Conservation (phyloP, 1,140 invertebrate genomes). For the Amphibalanus amphitrite region DNA sequence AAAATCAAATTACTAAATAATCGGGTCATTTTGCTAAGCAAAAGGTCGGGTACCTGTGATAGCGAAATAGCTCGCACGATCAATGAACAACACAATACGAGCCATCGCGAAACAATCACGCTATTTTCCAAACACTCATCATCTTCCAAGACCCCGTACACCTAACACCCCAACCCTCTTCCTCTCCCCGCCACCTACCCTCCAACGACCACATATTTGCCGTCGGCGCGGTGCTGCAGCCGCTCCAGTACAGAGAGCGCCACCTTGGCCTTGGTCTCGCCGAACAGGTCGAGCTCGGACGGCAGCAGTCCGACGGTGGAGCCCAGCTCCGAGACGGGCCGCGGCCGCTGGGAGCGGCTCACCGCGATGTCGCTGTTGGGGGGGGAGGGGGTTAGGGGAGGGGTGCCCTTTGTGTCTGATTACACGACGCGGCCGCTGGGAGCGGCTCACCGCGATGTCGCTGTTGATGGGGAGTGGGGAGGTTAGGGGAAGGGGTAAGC, state of each 20-base stretch:
- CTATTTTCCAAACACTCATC: too few species aligned
- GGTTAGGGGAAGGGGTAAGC: not conserved
- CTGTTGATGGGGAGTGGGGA: constrained; percentile 24
- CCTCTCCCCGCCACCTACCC: constrained; percentile 49
- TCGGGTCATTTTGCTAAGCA: too few species aligned
- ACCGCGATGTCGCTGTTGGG: constrained; percentile 62
- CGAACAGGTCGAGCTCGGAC: constrained; percentile 75
- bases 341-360: constrained; percentile 69
- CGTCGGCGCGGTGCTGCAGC: constrained; percentile 45
- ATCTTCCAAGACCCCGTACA: too few species aligned
- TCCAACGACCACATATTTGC: constrained; percentile 88
- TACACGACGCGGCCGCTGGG: constrained; percentile 56
- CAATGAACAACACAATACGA: too few species aligned
- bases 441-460: constrained; percentile 75
- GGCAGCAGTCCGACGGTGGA: constrained; percentile 65
- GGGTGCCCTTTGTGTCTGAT: not conserved
- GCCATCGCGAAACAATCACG: too few species aligned
- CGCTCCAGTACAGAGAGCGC: constrained; percentile 60
- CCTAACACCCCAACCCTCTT: too few species aligned
- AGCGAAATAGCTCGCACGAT: too few species aligned
- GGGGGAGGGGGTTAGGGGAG: not conserved
- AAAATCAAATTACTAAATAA: too few species aligned
- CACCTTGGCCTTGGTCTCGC: constrained; percentile 91
- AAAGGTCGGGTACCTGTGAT: too few species aligned
- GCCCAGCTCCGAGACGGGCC: constrained; percentile 57